phyloP scores from a whole-genome alignment of 1,140 invertebrate genomes.

The Drosophila funebris region DNA sequence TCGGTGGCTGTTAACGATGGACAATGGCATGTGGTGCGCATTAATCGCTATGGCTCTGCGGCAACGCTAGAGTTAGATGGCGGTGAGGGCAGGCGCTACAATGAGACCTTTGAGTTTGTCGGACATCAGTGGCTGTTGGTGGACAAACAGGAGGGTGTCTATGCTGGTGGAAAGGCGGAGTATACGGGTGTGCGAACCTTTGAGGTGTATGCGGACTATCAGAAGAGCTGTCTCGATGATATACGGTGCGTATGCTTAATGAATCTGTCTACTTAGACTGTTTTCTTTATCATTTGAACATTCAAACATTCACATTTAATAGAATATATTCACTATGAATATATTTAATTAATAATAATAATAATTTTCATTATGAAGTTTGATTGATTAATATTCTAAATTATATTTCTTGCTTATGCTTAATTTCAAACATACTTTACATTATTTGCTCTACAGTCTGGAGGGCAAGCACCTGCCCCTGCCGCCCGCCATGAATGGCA shows the following conservation, averaged over 20 bases:
- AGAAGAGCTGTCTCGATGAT: conserved; percentile 89
- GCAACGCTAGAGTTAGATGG: conserved; percentile 97
- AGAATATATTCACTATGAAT: no score
- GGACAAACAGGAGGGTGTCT: conserved; percentile 97
- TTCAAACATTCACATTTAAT: no score
- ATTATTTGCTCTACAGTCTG: conserved; percentile 85
- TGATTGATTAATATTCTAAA: no score
- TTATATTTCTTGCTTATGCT: not conserved
- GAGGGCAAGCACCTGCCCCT: conserved; percentile 96
- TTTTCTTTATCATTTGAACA: no score
- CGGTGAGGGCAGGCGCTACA: conserved; percentile 96
- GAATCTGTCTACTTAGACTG: not conserved
- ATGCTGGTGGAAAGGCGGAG: conserved; percentile 97
- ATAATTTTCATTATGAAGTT: no score
- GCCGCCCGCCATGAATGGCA: conserved; percentile 96
- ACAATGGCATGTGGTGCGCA: conserved; percentile 97
- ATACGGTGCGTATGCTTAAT: conserved; percentile 86
- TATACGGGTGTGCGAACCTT: conserved; percentile 96
- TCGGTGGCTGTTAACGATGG: conserved; percentile 96
- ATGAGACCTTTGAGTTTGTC: conserved; percentile 95
- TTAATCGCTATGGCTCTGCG: conserved; percentile 95
- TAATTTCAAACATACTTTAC: no score
- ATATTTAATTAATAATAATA: no score
- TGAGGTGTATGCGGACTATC: conserved; percentile 97
- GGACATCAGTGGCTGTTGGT: conserved; percentile 96